Evolutionary conservation across 92 coral and sea anemone genomes (phyloP).

Genomic region (Phenganax marumi): DNA sequence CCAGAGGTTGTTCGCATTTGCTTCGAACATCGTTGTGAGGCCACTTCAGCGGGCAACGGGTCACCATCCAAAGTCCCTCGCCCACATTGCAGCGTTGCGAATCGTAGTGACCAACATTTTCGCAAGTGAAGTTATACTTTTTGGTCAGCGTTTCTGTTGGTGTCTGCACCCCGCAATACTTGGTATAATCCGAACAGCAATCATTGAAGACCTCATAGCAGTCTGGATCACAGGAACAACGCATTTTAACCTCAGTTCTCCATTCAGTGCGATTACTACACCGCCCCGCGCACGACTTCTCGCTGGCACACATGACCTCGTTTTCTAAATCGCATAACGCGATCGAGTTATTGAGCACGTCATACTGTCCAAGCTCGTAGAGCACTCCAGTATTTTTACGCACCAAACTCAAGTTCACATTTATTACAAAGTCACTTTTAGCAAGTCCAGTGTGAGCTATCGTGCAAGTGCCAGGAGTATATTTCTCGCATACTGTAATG

Average conservation of each 20-base stretch:
- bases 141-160: constrained; percentile 9
- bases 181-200: constrained; percentile 50
- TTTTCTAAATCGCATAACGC: neutral
- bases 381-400: neutral
- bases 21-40: too few species aligned
- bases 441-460: neutral
- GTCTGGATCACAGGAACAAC: constrained; percentile 39
- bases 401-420: neutral
- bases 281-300: neutral
- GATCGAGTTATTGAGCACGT: neutral
- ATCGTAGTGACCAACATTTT: constrained; percentile 6
- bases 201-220: constrained; percentile 43
- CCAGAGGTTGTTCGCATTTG: too few species aligned
- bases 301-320: neutral
- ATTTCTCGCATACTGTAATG: constrained; percentile 9
- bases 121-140: constrained; percentile 24
- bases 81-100: neutral
- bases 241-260: neutral
- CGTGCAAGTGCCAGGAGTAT: neutral
- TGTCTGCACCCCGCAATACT: constrained; percentile 29
- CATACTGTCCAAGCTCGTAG: constrained; percentile 9
- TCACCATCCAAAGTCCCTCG: constrained; percentile 42
- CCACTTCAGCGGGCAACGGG: too few species aligned
- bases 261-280: constrained; percentile 15
- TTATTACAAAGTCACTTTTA: neutral